Percentiles rank a stretch among this genome's conserved stretches.
Conservation (phyloP, 92 coral and sea anemone species). For the Zoanthus sociatus region DNA sequence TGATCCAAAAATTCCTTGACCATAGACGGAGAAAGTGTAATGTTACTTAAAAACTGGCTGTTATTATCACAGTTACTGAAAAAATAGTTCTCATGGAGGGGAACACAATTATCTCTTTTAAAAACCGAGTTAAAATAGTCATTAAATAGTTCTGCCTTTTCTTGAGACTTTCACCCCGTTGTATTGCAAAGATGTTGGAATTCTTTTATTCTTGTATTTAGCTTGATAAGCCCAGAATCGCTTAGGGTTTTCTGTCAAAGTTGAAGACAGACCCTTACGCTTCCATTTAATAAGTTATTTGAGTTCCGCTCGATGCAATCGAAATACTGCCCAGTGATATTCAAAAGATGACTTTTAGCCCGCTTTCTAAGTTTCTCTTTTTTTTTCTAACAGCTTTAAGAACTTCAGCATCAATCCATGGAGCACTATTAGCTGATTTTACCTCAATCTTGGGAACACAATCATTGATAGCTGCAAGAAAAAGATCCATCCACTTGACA, state of each 20-base stretch:
- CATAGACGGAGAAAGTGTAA: no score
- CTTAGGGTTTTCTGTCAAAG: neutral
- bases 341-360: no score
- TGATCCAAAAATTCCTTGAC: no score
- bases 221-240: constrained; percentile 65
- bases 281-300: constrained; percentile 53
- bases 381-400: constrained; percentile 36
- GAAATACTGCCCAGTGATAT: neutral
- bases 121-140: no score
- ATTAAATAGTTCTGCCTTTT: no score
- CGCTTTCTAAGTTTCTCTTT: no score
- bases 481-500: constrained; percentile 25
- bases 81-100: constrained; percentile 35
- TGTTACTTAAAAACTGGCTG: neutral
- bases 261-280: constrained; percentile 53
- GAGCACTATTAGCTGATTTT: constrained; percentile 50
- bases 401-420: constrained; percentile 60
- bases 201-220: constrained; percentile 52
- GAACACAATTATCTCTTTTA: no score
- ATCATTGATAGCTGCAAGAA: constrained; percentile 8
- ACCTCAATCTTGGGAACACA: constrained; percentile 48
- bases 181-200: no score
- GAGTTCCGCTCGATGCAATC: constrained; percentile 41
- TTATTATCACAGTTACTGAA: constrained; percentile 46
- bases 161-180: constrained; percentile 29